Conservation (phyloP, 2,888 invertebrate species). For the Orchesella flavescens region DNA sequence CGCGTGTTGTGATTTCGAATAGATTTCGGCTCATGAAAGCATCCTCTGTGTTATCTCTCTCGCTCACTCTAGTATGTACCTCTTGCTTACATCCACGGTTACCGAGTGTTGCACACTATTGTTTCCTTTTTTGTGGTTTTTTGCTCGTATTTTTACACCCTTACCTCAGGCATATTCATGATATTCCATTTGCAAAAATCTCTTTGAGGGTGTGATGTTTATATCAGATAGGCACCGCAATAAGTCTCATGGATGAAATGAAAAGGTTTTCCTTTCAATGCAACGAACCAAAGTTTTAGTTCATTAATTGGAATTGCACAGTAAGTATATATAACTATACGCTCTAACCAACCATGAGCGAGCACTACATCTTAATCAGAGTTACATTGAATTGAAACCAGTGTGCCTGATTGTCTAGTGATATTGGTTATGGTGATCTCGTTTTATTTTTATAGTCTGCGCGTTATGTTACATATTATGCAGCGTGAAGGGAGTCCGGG, state of each 20-base stretch:
- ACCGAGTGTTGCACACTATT: constrained; percentile 16
- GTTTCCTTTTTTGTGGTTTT: constrained; percentile 35
- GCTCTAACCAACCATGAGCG: too few species aligned
- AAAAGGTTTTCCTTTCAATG: constrained; percentile 2
- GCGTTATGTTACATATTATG: too few species aligned
- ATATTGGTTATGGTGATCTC: too few species aligned
- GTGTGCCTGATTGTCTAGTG: too few species aligned
- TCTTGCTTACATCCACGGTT: neutral
- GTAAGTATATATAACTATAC: neutral
- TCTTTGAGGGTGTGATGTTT: neutral
- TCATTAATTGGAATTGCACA: constrained; percentile 9
- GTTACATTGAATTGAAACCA: too few species aligned
- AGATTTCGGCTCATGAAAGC: constrained; percentile 14
- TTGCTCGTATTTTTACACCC: constrained; percentile 36
- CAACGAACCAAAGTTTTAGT: neutral
- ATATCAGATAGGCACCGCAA: neutral
- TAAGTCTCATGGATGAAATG: constrained; percentile 6
- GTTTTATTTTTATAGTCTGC: too few species aligned
- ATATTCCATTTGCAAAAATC: constrained; percentile 18
- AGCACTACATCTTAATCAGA: too few species aligned
- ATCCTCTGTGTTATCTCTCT: neutral
- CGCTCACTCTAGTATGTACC: too few species aligned
- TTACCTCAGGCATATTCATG: constrained; percentile 32
- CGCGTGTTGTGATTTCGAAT: neutral
- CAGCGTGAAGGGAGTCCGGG: constrained; percentile 11